Evolutionary conservation across 2,797 vertebrate genomes (phyloP), one percentile per base, ranked within the genome.

Genomic region (Anguilla pacifica): DNA sequence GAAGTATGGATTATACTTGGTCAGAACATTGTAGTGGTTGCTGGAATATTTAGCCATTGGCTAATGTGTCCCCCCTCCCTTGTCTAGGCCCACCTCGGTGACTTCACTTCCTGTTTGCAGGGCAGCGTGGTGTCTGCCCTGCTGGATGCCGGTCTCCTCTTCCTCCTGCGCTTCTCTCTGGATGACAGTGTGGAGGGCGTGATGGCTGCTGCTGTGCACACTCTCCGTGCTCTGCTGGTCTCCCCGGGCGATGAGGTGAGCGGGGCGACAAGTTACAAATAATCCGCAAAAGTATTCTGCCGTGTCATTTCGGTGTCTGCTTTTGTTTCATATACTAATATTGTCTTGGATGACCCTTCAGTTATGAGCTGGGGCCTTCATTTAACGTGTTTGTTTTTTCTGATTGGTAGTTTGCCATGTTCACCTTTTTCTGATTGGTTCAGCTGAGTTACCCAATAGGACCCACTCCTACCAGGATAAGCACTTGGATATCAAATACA

Each of bases 121-220:
- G 97, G 97, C 90, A 98, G 96, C 0, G 43, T 99, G 88, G 88
- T 95, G 86, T 92, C 92, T 46, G 96, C 97, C 39, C 95, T 99
- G 86, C 96, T 99, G 19, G 99, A 99, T 28, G 98, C 98, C 1
- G 98, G 99, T 9, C 97, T 99, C 91, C 95, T 99, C 79, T 99
- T 99, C 95, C 93, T 99, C 88, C 94, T 99, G 70, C 98, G 99
- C 88, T 99, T 98, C 92, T 97, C 98, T 0, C 90, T 99, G 95
- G 99, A 99, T 39, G 98, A 99, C 86, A 53, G 95, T 0, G 96
- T 97, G 87, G 97, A 98, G 79, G 97, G 97, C 67, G 98, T 98
- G 90, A 96, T 98, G 89, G 96, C 97, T 87, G 97, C 97, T 0
- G 96, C 98, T 0, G 91, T 97, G 87, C 96, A 93, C 6, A 95